phyloP scores from a whole-genome alignment of 2,113 vertebrate species.

The Castor canadensis region DNA sequence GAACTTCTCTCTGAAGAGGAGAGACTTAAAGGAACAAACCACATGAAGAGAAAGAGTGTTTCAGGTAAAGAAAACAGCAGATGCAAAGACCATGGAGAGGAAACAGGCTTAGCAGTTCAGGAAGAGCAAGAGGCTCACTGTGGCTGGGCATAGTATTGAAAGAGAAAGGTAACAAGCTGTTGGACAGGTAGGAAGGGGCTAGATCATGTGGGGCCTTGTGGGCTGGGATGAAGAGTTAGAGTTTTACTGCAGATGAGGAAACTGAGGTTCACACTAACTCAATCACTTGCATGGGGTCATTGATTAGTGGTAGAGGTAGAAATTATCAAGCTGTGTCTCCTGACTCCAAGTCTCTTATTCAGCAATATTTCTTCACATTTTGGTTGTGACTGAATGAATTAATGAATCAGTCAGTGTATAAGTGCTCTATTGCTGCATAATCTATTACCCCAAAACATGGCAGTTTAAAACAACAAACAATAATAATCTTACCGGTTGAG shows the following conservation, averaged over 20 bases:
- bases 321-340: neutral
- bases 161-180: no score
- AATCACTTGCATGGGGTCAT: neutral
- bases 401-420: neutral
- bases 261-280: neutral
- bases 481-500: no score
- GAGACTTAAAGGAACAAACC: neutral
- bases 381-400: neutral
- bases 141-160: neutral
- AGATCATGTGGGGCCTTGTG: neutral
- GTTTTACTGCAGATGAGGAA: conserved; percentile 36
- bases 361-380: neutral
- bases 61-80: neutral
- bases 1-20: neutral
- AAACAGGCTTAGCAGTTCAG: neutral
- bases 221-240: neutral
- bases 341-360: neutral
- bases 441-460: no score
- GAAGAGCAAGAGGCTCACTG: neutral
- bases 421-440: no score
- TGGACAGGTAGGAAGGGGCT: neutral
- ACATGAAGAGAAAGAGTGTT: neutral
- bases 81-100: neutral
- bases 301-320: neutral
- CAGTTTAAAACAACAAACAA: no score